Evolutionary conservation across 2,888 invertebrate species (phyloP), one percentile per base, ranked within the genome.

Genomic region (Chironomus riparius): DNA sequence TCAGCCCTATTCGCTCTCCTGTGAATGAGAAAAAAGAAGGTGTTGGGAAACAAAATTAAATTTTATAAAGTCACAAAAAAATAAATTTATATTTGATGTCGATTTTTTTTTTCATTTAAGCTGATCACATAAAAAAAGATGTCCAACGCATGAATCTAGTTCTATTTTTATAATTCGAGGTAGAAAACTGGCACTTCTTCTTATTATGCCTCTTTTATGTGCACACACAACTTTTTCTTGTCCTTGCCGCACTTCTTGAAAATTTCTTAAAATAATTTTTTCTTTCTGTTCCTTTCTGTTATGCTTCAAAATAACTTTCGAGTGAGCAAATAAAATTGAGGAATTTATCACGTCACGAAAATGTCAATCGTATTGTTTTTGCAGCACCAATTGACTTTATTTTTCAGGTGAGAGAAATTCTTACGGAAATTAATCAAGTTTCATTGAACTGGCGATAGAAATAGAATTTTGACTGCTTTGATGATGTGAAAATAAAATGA

Each of bases 1-100:
- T 82, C 81, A 83, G 84, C 84, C 84, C 83, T 68, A 83, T 83
- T 82, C 82, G 83, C 84, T 84, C 84, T 84, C 84, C 84, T 84
- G 80, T 38, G 82, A 72, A 69, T 73, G 21, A 77, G 38, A 38
- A 76, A 77, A 48, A 62, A 77, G 77, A 77, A 78, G 77, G 0
- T 22, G 4, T 21, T 10, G 2, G 38, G 38, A 38, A 38, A 38
- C 7, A 56, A 15, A 56, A 15, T 56, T 15, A 15, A n/a, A 56
- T 24, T 65, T 24, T 24, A 38, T 38, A 4, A 28, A 38, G 38
- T 38, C 28, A 28, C 28, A 24, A 24, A 24, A 24, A 24, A 24
- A 24, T 24, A 28, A 28, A 22, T 10, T 65, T 65, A n/a, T n/a
- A n/a, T 65, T 18, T 65, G 4, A 65, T 65, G 21, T 65, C 65